Base-by-base conservation (phyloP, 2,113 vertebrate species). In the Marcusenius ussheri region DNA sequence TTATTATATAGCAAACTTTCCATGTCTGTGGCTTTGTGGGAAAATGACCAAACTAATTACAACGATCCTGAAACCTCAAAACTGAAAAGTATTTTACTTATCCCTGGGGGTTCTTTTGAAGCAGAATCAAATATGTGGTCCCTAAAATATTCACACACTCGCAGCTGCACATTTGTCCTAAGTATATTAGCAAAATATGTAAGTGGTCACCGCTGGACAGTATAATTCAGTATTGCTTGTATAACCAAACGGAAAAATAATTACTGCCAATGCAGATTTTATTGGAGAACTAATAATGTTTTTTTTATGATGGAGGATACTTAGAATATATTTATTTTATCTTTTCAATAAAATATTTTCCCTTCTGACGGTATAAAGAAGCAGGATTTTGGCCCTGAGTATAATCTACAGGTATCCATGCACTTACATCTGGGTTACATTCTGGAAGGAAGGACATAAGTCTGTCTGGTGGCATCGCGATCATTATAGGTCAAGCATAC, bases 41-140 rank as follows among this genome's bases (percentile, higher is more conserved):
- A 66, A 85, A 91, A 91, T 90, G 87, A 91, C 70, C 89, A 77
- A 89, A 62, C 49, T 88, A 84, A 85, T 86, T 88, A 88, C 45
- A 39, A 39, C 80, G 62, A 91, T 89, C 58, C 46, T 46, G 66
- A 42, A 88, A 90, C 89, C 83, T 83, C 90, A 90, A 87, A 90
- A 24, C 66, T 50, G 46, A 85, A 85, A 85, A 85, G 46, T 10
- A 85, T 85, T 85, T 85, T 85, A 70, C 70, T 11, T 62, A 74
- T 62, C n/a, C n/a, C 39, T n/a, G 15, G 17, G 21, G 88, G 46
- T 27, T 89, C 66, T 70, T 89, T 89, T 77, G 88, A 89, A 74
- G n/a, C 47, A 50, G 45, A 3, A 89, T n/a, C 45, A 51, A 89
- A 39, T 27, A 49, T 7, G 15, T 27, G 8, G 62, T 66, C 70